These are phyloP conservation scores for Hyperoodon ampullatus DNA, from an alignment of 2,113 vertebrate genomes.

Conservation along the genomic window DNA sequence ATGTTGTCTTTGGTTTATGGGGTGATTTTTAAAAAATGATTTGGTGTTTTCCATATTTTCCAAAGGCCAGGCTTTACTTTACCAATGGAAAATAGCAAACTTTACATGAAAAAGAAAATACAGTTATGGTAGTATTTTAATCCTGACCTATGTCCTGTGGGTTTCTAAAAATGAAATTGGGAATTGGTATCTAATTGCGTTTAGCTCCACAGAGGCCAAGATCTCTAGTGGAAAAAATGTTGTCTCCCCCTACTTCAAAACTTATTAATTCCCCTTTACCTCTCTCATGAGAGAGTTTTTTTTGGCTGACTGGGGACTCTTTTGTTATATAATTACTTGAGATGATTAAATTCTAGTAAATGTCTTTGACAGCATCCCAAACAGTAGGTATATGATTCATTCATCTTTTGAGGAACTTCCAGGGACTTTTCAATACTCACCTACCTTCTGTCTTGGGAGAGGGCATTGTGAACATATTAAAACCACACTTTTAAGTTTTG, in stretches of 20 bases:
- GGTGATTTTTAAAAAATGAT: not conserved
- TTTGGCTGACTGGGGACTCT: not conserved
- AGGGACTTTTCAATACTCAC: not conserved
- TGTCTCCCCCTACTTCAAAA: not conserved
- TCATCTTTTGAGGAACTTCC: not conserved
- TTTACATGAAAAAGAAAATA: conserved; percentile 3
- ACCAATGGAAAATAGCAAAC: not conserved
- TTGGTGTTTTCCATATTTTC: not conserved
- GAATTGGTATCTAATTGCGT: not conserved
- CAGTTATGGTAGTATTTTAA: not conserved
- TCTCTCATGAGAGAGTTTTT: not conserved
- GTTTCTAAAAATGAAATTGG: not conserved
- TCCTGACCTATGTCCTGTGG: not conserved
- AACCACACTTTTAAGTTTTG: not conserved
- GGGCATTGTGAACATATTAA: not conserved
- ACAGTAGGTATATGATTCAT: not conserved
- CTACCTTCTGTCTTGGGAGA: not conserved
- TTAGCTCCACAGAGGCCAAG: not conserved
- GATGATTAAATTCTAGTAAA: not conserved
- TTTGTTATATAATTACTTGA: not conserved
- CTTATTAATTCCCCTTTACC: not conserved
- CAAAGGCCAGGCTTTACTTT: not conserved
- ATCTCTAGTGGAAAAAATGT: not conserved
- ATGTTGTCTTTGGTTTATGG: not conserved
- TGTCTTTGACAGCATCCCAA: not conserved